Evolutionary conservation across 2,888 invertebrate genomes (phyloP), one percentile per base, ranked within the genome.

Genomic region (Volucella inflata): DNA sequence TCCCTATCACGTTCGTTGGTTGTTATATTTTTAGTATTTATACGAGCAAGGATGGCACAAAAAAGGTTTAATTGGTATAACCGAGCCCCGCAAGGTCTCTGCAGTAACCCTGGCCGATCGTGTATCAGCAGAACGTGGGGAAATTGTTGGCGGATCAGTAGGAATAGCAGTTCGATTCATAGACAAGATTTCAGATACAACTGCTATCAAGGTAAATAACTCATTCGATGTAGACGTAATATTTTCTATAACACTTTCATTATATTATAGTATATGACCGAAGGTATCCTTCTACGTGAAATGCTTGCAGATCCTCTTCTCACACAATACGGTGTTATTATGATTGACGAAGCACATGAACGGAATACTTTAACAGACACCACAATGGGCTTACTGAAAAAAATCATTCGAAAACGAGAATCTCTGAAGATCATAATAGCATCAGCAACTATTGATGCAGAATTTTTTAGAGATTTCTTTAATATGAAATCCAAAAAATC

Each of bases 281-380:
- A 99, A 93, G 99, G 99, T 0, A 96, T 99, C 78, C 91, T 99
- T 36, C 93, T 99, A 1, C 93, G 98, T 17, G 99, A 99, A 93
- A 97, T 99, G 94, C 97, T 99, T 94, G 94, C 95, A 0, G 99
- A 99, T 90, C 99, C 99, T 0, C 93, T 99, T 9, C 93, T 99
- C 2, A 95, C 96, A 88, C 95, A 95, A 88, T 99, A 99, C 91
- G 95, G 95, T 53, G 96, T 96, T 1, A 94, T 99, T 2, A 95
- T 99, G 89, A 93, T 99, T 44, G 98, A 99, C 90, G 98, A 99
- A 93, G 98, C 98, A 0, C 99, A 99, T 90, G 99, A 99, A 92
- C 93, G 99, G 53, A 97, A 97, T 0, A 94, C 98, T 64, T 95
- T 98, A 91, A 98, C 98, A 0, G 99, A 99, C 90, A 96, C 99